Percentiles rank a stretch among this genome's conserved stretches.
Evolutionary conservation across 1,140 invertebrate genomes (phyloP).

Genomic region (Calycopis cecrops): DNA sequence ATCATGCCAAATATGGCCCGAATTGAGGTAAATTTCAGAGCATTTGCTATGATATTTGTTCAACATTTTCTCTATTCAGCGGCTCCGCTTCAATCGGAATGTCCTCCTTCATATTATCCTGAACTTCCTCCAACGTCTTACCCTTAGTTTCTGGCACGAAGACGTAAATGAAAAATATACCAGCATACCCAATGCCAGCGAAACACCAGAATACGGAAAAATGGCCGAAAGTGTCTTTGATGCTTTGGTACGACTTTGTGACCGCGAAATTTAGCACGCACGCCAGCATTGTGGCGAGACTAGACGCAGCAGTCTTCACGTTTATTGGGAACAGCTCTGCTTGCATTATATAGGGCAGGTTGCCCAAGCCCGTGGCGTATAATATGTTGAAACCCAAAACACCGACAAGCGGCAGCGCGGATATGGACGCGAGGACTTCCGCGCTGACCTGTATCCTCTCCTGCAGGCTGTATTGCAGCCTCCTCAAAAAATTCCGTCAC

Average conservation of each 20-base stretch:
- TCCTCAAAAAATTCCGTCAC: too few species aligned
- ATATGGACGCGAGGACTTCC: slow-evolving; percentile 49
- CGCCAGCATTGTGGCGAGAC: slow-evolving; percentile 60
- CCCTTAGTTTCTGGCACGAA: slow-evolving; percentile 85
- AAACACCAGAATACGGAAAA: slow-evolving; percentile 77
- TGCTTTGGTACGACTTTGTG: slow-evolving; percentile 75
- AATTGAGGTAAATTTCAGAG: too few species aligned
- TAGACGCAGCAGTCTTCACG: slow-evolving; percentile 76
- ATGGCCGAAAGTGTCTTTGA: slow-evolving; percentile 73
- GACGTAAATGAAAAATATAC: slow-evolving; percentile 76
- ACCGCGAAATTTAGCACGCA: slow-evolving; percentile 71
- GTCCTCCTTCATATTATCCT: slow-evolving; percentile 52
- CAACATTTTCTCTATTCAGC: slow-evolving; percentile 28
- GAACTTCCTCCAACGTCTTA: slow-evolving; percentile 81
- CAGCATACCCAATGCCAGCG: slow-evolving; percentile 71
- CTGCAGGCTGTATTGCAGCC: slow-evolving; percentile 73
- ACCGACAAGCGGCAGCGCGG: slow-evolving; percentile 74
- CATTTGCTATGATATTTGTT: slow-evolving; percentile 6
- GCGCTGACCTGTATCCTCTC: slow-evolving; percentile 42
- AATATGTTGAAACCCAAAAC: slow-evolving; percentile 77
- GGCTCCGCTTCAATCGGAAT: slow-evolving; percentile 32
- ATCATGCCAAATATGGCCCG: too few species aligned
- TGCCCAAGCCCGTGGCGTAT: slow-evolving; percentile 76
- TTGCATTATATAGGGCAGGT: slow-evolving; percentile 77
- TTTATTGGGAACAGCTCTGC: slow-evolving; percentile 79